Evolutionary conservation across 2,888 invertebrate genomes (phyloP).

Genomic region (Megalurothrips usitatus): DNA sequence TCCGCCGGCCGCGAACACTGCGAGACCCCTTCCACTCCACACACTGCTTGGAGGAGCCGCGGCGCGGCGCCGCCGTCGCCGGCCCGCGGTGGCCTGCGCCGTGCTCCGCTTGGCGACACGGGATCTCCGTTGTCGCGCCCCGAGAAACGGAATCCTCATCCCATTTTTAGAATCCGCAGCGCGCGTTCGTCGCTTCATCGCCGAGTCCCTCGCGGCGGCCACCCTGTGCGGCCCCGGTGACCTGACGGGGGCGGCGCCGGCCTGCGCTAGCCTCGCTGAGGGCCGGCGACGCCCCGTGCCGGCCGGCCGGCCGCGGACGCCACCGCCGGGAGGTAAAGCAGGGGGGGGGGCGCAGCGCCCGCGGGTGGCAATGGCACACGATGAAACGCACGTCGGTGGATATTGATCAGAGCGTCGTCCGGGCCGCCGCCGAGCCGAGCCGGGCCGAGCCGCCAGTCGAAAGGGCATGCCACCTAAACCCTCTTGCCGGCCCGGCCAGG

Average conservation of each 20-base stretch:
- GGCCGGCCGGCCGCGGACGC: not conserved
- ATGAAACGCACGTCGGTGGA: slow-evolving; percentile 24
- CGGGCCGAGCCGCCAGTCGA: not conserved
- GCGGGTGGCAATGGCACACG: slow-evolving; percentile 23
- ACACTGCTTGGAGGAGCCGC: too few relatives aligned
- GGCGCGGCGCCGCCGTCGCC: too few relatives aligned
- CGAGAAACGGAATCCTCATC: too few relatives aligned
- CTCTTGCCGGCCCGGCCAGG: not conserved
- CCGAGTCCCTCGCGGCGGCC: too few relatives aligned
- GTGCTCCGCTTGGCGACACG: too few relatives aligned
- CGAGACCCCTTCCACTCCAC: too few relatives aligned
- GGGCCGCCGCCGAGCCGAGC: not conserved
- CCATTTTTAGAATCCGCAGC: too few relatives aligned
- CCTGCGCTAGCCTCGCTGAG: not conserved
- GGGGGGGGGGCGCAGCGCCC: not conserved
- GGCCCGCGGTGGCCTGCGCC: too few relatives aligned
- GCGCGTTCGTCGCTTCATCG: too few relatives aligned
- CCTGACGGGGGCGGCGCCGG: not conserved
- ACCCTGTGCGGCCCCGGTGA: not conserved
- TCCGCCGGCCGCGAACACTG: not conserved
- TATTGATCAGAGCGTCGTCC: slow-evolving; percentile 26
- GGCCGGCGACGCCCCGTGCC: not conserved
- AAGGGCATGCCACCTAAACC: slow-evolving; percentile 5
- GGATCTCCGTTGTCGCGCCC: too few relatives aligned
- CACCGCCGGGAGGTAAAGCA: not conserved